Conservation (phyloP, 2,113 vertebrate genomes). For the Varanus salvator region DNA sequence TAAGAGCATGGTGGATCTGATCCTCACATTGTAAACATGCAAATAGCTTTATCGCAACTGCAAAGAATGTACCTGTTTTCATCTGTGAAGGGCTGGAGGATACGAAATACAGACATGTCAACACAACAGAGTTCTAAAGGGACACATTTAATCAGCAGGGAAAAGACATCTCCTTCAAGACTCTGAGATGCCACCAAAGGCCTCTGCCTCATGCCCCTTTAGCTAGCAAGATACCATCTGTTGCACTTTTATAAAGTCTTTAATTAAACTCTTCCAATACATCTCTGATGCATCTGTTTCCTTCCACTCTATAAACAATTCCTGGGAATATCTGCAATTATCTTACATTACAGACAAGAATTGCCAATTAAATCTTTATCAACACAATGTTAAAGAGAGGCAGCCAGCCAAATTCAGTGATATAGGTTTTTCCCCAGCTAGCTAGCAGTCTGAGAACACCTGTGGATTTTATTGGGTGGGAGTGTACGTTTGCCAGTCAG, state of each 20-base stretch:
- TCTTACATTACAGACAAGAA: conserved; percentile 68
- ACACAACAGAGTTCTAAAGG: not conserved
- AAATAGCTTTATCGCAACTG: not conserved
- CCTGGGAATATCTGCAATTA: conserved; percentile 65
- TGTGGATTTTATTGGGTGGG: conserved; percentile 30
- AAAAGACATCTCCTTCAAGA: conserved; percentile 3
- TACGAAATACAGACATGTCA: not conserved
- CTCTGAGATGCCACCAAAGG: not conserved
- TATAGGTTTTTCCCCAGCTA: conserved; percentile 37
- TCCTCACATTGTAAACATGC: not conserved
- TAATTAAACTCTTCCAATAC: conserved; percentile 57
- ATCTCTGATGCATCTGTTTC: conserved; percentile 54
- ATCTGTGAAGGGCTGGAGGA: not conserved
- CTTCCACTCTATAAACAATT: conserved; percentile 51
- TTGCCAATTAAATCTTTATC: conserved; percentile 69
- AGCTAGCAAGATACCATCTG: conserved; percentile 53
- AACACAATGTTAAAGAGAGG: conserved; percentile 58
- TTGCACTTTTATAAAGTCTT: conserved; percentile 46
- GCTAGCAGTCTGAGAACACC: conserved; percentile 34
- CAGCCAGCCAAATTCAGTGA: conserved; percentile 46
- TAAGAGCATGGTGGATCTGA: not conserved
- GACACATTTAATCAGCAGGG: not conserved
- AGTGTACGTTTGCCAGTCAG: not conserved
- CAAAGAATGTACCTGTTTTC: not conserved
- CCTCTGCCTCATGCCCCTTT: not conserved